These are phyloP conservation scores for Lissonota sp. DNA, from an alignment of 2,888 invertebrate genomes.

Conservation along the genomic window DNA sequence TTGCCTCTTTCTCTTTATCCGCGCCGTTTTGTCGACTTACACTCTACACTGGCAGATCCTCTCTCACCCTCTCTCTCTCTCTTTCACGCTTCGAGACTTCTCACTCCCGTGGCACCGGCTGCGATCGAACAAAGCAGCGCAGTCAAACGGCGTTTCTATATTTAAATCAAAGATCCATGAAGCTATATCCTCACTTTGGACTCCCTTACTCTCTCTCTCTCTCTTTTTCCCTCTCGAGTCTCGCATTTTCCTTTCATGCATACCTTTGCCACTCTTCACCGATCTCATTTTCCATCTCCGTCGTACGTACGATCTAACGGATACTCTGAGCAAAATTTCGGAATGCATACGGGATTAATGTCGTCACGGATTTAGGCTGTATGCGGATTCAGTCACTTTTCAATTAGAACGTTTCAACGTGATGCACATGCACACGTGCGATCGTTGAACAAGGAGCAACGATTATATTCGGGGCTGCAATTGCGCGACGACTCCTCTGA, in stretches of 20 bases:
- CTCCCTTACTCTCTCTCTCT: conserved; percentile 41
- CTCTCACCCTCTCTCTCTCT: conserved; percentile 52
- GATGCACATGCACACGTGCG: too few relatives aligned
- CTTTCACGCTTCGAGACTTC: conserved; percentile 45
- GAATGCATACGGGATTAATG: conserved; percentile 2
- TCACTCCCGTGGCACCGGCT: conserved; percentile 51
- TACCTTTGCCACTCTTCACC: conserved; percentile 29
- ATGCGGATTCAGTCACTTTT: neutral
- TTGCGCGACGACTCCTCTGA: too few relatives aligned
- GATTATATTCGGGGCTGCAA: too few relatives aligned
- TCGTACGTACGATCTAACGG: conserved; percentile 6
- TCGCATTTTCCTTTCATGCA: conserved; percentile 52
- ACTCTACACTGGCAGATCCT: conserved; percentile 36
- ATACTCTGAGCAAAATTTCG: conserved; percentile 13
- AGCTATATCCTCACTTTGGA: conserved; percentile 54
- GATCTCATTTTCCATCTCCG: conserved; percentile 24
- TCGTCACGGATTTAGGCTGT: conserved; percentile 10
- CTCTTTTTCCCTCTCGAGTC: conserved; percentile 37
- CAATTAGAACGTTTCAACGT: too few relatives aligned
- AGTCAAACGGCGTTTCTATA: conserved; percentile 75
- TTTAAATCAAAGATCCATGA: conserved; percentile 73
- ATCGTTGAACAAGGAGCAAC: too few relatives aligned
- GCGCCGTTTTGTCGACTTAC: conserved; percentile 57
- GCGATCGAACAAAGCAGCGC: conserved; percentile 74
- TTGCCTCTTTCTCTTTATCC: conserved; percentile 53